Conservation (phyloP, 2,113 vertebrate species). For the zebrafish (Danio rerio) region DNA sequence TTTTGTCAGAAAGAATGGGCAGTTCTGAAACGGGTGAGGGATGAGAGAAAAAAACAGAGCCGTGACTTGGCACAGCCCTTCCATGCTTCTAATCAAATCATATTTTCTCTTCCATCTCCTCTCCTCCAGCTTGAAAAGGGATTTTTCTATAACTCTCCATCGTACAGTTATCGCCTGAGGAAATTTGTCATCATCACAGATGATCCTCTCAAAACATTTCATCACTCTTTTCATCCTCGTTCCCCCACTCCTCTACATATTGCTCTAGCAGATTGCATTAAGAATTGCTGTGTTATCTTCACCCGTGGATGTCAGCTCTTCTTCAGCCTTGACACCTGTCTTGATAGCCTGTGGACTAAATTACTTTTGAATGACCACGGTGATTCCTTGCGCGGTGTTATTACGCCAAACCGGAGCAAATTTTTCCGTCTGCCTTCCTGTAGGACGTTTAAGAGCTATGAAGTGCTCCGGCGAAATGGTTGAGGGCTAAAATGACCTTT, state of each 20-base stretch:
- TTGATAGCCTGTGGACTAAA: conserved; percentile 54
- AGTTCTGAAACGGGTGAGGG: conserved; percentile 15
- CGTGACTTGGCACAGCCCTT: conserved; percentile 44
- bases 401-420: conserved; percentile 16
- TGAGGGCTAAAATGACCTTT: conserved; percentile 74
- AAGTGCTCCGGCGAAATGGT: conserved; percentile 71
- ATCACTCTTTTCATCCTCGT: conserved; percentile 60
- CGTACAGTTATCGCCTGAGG: conserved; percentile 81
- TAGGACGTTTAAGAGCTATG: conserved; percentile 49
- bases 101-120: conserved; percentile 54
- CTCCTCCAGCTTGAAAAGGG: conserved; percentile 74
- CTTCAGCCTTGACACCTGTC: conserved; percentile 35
- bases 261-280: conserved; percentile 46
- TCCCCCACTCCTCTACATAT: conserved; percentile 65
- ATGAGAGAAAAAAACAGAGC: conserved; percentile 15
- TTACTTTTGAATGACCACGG: conserved; percentile 58
- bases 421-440: conserved; percentile 12
- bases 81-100: conserved; percentile 59
- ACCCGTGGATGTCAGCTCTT: conserved; percentile 34
- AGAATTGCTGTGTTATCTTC: conserved; percentile 2
- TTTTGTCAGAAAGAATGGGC: conserved; percentile 29
- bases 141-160: conserved; percentile 76
- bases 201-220: conserved; percentile 74
- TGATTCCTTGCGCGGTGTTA: conserved; percentile 43
- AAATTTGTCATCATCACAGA: conserved; percentile 70